A percentile compares a stretch with the other conserved stretches of the same genome.
These are phyloP conservation scores for Zosterops hypoxanthus DNA, from an alignment of 2,113 vertebrate genomes.

Conservation along the genomic window DNA sequence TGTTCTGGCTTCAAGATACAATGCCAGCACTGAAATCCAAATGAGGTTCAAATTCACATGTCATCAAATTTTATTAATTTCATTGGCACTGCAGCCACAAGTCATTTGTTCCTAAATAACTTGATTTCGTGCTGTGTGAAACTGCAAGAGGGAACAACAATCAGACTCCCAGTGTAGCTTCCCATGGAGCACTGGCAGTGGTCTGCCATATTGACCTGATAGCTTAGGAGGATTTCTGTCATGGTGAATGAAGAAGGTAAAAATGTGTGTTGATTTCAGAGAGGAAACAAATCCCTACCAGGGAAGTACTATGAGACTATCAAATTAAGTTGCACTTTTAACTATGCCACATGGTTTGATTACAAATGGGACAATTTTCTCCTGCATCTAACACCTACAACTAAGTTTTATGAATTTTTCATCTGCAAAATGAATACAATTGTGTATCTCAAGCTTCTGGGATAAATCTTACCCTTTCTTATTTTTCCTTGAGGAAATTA, in stretches of 20 bases:
- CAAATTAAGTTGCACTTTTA: background rate
- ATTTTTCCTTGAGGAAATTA: background rate
- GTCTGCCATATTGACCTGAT: background rate
- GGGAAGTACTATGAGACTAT: background rate
- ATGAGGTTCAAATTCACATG: background rate
- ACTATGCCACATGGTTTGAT: background rate
- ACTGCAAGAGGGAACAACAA: rapidly evolving
- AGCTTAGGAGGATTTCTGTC: background rate
- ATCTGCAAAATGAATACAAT: background rate
- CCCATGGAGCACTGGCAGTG: background rate
- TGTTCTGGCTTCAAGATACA: background rate
- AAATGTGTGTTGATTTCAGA: background rate
- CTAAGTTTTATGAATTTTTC: background rate
- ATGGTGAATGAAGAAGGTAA: background rate
- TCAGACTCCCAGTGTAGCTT: background rate
- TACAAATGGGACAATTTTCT: background rate
- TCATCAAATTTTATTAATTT: background rate
- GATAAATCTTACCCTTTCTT: background rate
- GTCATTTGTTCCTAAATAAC: background rate
- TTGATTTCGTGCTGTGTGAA: background rate
- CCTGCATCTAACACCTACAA: background rate
- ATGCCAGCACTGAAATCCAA: background rate
- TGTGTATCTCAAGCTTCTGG: background rate
- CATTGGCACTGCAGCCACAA: background rate
- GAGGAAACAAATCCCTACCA: background rate